phyloP scores from a whole-genome alignment of 1,140 invertebrate species.

The Leptinotarsa undecemlineata region DNA sequence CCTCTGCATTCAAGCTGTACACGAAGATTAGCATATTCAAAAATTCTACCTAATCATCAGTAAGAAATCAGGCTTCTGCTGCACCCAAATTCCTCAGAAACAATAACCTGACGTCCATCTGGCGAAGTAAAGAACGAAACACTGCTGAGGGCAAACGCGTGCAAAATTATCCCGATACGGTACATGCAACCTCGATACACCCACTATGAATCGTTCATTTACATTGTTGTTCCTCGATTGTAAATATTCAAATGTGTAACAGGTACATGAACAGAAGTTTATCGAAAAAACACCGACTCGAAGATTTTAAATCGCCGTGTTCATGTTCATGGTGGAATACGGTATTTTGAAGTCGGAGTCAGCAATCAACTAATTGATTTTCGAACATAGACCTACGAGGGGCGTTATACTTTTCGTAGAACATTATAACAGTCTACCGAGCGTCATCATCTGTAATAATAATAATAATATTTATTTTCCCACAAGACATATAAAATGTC shows the following conservation, averaged over 20 bases:
- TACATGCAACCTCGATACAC: neutral
- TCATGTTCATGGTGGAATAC: too few relatives aligned
- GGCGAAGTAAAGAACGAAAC: neutral
- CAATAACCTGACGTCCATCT: neutral
- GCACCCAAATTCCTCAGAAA: slow-evolving; percentile 7
- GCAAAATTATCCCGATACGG: slow-evolving; percentile 1
- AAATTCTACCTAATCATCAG: neutral
- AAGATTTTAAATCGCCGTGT: neutral
- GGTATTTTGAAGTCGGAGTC: too few relatives aligned
- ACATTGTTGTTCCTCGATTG: neutral
- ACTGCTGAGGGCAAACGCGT: neutral
- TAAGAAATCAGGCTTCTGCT: neutral
- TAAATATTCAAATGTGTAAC: neutral
- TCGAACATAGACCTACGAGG: too few relatives aligned
- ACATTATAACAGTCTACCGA: too few relatives aligned
- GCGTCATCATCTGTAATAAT: too few relatives aligned
- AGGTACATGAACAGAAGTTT: neutral
- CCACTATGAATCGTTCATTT: neutral
- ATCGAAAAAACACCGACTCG: neutral
- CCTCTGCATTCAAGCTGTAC: too few relatives aligned
- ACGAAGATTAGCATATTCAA: neutral
- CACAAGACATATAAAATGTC: too few relatives aligned
- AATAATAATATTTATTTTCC: too few relatives aligned
- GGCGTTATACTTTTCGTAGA: too few relatives aligned
- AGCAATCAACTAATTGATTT: too few relatives aligned